A percentile compares a stretch with the other conserved stretches of the same genome.
Conservation (phyloP, 2,797 vertebrate genomes). For the Chlorospingus flavigularis region DNA sequence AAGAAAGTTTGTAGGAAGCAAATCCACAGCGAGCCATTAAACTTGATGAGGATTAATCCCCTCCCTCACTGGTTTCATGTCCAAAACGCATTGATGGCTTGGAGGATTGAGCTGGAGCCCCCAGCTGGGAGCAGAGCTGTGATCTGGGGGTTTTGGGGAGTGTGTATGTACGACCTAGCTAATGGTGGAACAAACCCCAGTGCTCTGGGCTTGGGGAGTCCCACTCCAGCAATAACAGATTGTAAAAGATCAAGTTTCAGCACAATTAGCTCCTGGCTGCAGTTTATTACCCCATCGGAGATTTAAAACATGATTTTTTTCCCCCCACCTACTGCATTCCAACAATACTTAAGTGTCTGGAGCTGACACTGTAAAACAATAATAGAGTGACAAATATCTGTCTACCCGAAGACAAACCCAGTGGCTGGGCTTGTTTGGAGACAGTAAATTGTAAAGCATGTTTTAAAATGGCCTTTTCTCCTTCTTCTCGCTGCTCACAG, state of each 20-base stretch:
- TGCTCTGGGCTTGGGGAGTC: constrained; percentile 77
- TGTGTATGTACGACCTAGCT: constrained; percentile 69
- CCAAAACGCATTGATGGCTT: constrained; percentile 72
- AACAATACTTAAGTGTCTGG: constrained; percentile 79
- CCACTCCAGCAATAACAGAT: constrained; percentile 89
- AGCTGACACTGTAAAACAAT: constrained; percentile 79
- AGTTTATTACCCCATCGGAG: constrained; percentile 91
- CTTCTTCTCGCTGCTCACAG: background rate
- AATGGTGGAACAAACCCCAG: constrained; percentile 78
- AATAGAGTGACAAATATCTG: constrained; percentile 76
- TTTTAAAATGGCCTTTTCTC: background rate
- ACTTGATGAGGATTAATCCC: constrained; percentile 78
- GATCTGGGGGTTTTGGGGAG: constrained; percentile 46
- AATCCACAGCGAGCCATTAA: constrained; percentile 76
- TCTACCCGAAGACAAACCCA: constrained; percentile 57
- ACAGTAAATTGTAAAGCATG: background rate
- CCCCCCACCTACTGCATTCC: constrained; percentile 70
- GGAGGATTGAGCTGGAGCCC: constrained; percentile 68
- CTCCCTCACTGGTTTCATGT: constrained; percentile 69
- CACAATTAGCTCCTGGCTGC: constrained; percentile 93
- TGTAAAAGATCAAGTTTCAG: constrained; percentile 90
- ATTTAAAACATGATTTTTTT: constrained; percentile 81
- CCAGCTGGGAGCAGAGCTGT: constrained; percentile 73
- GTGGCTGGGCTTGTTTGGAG: constrained; percentile 1
- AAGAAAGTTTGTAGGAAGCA: constrained; percentile 74